Evolutionary conservation across 2,797 vertebrate genomes (phyloP), one percentile per base, ranked within the genome.

Genomic region (Loris lydekkerianus): DNA sequence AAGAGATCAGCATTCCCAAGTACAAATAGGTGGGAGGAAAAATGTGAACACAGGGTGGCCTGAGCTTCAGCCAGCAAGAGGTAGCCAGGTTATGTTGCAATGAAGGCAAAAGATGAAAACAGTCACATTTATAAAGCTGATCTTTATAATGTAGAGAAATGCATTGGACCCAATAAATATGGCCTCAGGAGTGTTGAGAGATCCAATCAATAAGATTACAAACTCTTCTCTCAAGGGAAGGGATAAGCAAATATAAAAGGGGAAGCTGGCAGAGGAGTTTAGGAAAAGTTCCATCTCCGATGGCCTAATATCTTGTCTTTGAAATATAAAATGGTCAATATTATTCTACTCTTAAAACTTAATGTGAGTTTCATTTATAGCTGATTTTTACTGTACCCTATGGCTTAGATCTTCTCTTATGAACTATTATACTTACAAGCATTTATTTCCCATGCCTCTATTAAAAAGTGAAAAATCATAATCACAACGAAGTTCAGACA

Each of bases 381-480:
- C 13, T 96, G 77, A 93, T 67, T 65, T 83, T 96, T 63, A 83
- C 70, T 95, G 90, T 70, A 49, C 73, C 56, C 37, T 82, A 34
- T 82, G 72, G 43, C 82, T 91, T 92, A 27, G 65, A 15, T 61
- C 63, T 95, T 88, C 81, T 91, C 65, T 90, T 69, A 97, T 34
- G 67, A 80, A 80, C 67, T 95, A 92, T 92, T 93, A 58, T 88
- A 90, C 92, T 96, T 95, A 89, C 96, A 94, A 86, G 78, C 60
- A 91, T 63, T 95, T 95, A 94, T 89, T 96, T 97, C 92, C 87
- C 70, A 84, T 37, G 76, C 72, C 69, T 95, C 94, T 86, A 11
- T 29, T 95, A 93, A 96, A 95, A 97, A 91, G 9, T 92, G 25
- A 96, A 96, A 95, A 86, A 86, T 93, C 70, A 73, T 78, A 80